These are phyloP conservation scores for Chironomus tepperi DNA, from an alignment of 1,140 invertebrate genomes.

Conservation along the genomic window DNA sequence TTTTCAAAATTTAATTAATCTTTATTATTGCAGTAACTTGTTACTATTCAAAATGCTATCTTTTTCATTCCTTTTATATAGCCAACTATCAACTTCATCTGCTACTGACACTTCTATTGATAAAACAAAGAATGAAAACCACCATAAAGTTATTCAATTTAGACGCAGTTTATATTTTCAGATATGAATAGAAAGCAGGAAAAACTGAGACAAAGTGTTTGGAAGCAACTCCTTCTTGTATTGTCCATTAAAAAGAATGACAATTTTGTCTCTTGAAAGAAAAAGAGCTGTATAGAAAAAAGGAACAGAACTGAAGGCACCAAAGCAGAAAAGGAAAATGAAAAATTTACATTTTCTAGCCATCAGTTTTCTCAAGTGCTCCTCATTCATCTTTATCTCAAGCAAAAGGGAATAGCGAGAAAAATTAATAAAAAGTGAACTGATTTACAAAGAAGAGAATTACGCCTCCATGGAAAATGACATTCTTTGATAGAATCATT, in stretches of 20 bases:
- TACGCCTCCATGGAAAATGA: no score
- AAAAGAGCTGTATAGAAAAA: not conserved
- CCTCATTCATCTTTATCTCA: not conserved
- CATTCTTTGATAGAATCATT: no score
- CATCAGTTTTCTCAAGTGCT: not conserved
- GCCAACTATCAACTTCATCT: not conserved
- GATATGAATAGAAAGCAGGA: no score
- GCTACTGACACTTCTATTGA: not conserved
- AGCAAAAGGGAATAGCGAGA: no score
- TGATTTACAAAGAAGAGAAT: no score
- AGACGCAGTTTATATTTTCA: no score
- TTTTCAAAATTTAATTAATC: not conserved
- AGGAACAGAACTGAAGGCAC: not conserved
- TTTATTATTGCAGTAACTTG: not conserved
- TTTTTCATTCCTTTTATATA: not conserved
- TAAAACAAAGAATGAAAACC: no score
- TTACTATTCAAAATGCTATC: not conserved
- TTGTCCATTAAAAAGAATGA: not conserved
- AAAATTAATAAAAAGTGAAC: no score
- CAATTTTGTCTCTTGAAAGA: not conserved
- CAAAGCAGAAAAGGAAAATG: not conserved
- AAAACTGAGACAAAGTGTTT: no score
- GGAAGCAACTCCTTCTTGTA: no score
- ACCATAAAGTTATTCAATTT: no score
- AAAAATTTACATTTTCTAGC: constrained; percentile 9